Percentiles rank a stretch among this genome's conserved stretches.
These are phyloP conservation scores for Mionectes macconnelli DNA, from an alignment of 2,113 vertebrate species.

Conservation along the genomic window DNA sequence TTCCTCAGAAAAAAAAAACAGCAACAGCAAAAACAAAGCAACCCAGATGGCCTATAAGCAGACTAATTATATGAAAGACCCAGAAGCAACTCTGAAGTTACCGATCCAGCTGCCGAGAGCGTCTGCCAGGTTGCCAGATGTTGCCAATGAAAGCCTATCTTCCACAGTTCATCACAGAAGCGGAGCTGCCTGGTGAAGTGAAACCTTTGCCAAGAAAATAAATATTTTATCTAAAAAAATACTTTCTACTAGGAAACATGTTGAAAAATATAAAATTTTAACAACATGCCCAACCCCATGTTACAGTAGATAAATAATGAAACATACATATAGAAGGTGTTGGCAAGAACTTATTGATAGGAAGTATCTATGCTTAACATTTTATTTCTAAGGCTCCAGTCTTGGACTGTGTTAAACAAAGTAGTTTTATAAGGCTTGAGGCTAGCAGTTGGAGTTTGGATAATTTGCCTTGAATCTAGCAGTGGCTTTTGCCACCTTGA, in stretches of 20 bases:
- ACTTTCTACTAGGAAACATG: background rate
- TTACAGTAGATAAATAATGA: constrained; percentile 24
- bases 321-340: background rate
- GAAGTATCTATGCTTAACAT: background rate
- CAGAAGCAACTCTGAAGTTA: constrained; percentile 66
- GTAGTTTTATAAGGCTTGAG: background rate
- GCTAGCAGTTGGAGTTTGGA: background rate
- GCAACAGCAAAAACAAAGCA: constrained; percentile 33
- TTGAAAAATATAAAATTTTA: constrained; percentile 19
- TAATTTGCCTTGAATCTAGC: background rate
- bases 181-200: background rate
- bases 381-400: background rate
- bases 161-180: constrained; percentile 58
- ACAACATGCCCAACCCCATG: background rate
- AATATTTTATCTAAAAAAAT: constrained; percentile 37
- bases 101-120: constrained; percentile 57
- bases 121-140: constrained; percentile 70
- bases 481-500: background rate
- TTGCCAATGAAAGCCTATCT: constrained; percentile 36
- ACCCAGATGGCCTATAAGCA: constrained; percentile 72
- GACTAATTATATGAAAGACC: constrained; percentile 64
- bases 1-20: constrained; percentile 39
- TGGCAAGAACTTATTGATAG: background rate
- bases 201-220: constrained; percentile 36
- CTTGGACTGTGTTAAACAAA: background rate